Evolutionary conservation across 2,888 invertebrate genomes (phyloP).

Genomic region (Megaustenia siamemsis): DNA sequence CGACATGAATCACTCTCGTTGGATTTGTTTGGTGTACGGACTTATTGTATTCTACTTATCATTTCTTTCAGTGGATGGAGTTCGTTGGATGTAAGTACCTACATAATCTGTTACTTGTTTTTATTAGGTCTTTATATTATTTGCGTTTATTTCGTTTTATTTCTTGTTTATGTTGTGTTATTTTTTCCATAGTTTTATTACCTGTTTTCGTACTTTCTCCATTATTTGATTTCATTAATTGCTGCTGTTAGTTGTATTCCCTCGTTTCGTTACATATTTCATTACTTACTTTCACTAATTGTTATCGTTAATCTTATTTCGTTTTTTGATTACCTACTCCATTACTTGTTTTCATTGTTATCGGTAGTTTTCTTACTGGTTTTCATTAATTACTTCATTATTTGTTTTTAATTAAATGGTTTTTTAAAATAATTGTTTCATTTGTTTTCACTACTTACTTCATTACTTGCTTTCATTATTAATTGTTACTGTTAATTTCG

Average conservation of each 20-base stretch:
- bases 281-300: too few species aligned
- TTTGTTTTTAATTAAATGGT: too few species aligned
- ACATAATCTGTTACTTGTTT: neutral
- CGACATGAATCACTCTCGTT: constrained; percentile 26
- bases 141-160: neutral
- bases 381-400: too few species aligned
- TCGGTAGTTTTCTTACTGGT: too few species aligned
- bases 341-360: too few species aligned
- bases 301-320: too few species aligned
- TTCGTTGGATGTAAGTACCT: constrained; percentile 40
- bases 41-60: constrained; percentile 11
- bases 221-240: neutral
- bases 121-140: neutral
- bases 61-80: constrained; percentile 31
- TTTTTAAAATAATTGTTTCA: too few species aligned
- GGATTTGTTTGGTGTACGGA: constrained; percentile 33
- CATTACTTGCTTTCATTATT: too few species aligned
- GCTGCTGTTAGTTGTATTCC: neutral
- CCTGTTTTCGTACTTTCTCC: neutral
- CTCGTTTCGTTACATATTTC: neutral
- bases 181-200: neutral
- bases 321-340: too few species aligned
- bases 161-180: neutral
- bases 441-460: too few species aligned
- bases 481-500: too few species aligned